Conservation (phyloP, 2,113 vertebrate species). For the Acrocephalus kingi region DNA sequence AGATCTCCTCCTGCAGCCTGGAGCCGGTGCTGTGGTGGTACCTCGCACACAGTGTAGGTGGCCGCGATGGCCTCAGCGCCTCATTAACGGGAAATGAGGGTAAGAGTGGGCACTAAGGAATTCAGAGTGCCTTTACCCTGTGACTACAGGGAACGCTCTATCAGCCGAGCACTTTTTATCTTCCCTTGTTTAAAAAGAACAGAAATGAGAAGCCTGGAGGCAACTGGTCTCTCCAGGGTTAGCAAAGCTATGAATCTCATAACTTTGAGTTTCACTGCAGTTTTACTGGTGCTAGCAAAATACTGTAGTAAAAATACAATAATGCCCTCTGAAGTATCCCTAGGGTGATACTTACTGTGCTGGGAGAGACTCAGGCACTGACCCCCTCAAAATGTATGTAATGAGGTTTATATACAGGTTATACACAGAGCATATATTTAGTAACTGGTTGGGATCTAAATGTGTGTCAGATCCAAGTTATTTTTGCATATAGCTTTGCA, state of each 20-base stretch:
- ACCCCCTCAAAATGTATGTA: background rate
- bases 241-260: background rate
- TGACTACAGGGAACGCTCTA: background rate
- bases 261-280: background rate
- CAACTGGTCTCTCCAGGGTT: background rate
- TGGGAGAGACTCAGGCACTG: background rate
- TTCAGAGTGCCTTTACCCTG: background rate
- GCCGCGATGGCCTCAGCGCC: background rate
- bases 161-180: background rate
- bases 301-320: background rate
- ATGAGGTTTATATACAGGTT: background rate
- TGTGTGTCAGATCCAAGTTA: background rate
- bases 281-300: background rate
- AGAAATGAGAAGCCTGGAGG: background rate
- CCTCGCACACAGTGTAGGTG: background rate
- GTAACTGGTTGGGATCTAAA: background rate
- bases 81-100: background rate
- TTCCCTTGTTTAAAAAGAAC: background rate
- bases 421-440: background rate
- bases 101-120: background rate
- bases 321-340: background rate
- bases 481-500: background rate
- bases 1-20: background rate
- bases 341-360: background rate
- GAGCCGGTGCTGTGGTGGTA: background rate